These are phyloP conservation scores for Xiphophorus hellerii DNA, from an alignment of 2,113 vertebrate genomes.

Conservation along the genomic window DNA sequence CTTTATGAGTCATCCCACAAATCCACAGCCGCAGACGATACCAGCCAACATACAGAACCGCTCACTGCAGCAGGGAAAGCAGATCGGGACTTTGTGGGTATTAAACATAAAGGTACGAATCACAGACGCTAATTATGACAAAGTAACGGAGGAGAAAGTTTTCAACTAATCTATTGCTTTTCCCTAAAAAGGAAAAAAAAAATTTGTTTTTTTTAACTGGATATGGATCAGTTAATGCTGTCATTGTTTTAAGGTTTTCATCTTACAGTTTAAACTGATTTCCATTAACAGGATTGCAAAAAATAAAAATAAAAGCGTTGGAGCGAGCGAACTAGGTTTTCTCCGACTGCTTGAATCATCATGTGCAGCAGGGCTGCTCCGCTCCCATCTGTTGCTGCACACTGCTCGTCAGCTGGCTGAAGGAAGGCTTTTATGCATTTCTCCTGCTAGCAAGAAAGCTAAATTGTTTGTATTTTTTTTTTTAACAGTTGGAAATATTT, in stretches of 20 bases:
- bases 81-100: background rate
- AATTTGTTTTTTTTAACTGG: too few species aligned
- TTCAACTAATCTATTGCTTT: background rate
- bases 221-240: too few species aligned
- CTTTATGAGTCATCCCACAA: conserved; percentile 36
- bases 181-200: too few species aligned
- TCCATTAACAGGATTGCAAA: too few species aligned
- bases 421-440: background rate
- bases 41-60: conserved; percentile 1
- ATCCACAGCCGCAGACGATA: conserved; percentile 20
- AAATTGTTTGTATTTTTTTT: too few species aligned
- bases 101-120: background rate
- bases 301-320: too few species aligned
- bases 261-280: background rate
- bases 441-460: background rate
- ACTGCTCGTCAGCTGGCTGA: background rate
- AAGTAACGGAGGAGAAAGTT: background rate
- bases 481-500: too few species aligned
- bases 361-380: too few species aligned
- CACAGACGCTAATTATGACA: background rate
- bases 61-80: background rate
- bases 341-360: too few species aligned
- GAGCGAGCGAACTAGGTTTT: too few species aligned
- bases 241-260: background rate
- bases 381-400: background rate